Conservation (phyloP, 2,113 vertebrate species). For the Cyprinus carpio region DNA sequence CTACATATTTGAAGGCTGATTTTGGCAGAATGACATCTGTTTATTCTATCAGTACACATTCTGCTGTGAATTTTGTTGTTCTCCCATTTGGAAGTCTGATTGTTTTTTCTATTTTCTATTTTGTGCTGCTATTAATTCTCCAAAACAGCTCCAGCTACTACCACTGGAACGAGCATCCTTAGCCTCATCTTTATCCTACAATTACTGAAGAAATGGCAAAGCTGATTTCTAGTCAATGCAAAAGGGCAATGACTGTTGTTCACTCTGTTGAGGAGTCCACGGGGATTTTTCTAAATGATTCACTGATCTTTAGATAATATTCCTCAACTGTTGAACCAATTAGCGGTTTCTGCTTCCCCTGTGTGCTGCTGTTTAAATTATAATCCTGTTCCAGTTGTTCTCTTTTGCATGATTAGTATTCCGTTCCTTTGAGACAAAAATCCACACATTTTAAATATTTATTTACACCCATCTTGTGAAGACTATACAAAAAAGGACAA, state of each 20-base stretch:
- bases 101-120: neutral
- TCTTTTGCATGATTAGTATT: constrained; percentile 32
- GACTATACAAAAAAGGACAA: neutral
- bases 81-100: neutral
- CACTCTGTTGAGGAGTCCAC: neutral
- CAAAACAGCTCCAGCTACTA: neutral
- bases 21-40: too few relatives aligned
- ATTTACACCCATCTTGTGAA: neutral
- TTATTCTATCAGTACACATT: neutral
- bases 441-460: constrained; percentile 29
- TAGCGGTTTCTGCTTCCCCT: constrained; percentile 9
- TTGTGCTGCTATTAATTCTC: neutral
- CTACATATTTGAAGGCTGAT: too few relatives aligned
- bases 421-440: neutral
- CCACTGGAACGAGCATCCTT: neutral
- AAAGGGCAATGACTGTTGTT: constrained; percentile 30
- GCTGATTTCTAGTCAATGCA: constrained; percentile 6
- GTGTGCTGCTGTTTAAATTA: constrained; percentile 19
- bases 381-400: constrained; percentile 13
- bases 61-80: neutral
- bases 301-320: constrained; percentile 44
- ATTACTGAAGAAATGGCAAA: neutral
- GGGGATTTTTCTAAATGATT: constrained; percentile 25
- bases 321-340: constrained; percentile 43
- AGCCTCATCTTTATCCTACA: neutral